phyloP scores from a whole-genome alignment of 1,140 invertebrate genomes.

The Cataglyphis hispanica region DNA sequence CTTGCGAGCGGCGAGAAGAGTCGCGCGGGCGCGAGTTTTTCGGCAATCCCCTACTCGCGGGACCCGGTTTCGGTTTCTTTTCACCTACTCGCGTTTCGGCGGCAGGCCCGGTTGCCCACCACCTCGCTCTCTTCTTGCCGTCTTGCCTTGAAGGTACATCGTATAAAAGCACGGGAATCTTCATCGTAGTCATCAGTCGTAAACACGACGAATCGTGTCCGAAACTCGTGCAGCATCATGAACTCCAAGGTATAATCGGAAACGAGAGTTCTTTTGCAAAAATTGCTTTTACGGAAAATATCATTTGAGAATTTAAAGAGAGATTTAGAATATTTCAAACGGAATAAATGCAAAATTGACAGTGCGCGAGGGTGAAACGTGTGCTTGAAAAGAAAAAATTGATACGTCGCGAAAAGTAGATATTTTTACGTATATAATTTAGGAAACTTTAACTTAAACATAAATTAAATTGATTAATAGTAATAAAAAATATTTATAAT shows the following conservation, averaged over 20 bases:
- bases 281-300: neutral
- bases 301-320: neutral
- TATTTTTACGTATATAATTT: neutral
- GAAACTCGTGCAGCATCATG: slow-evolving; percentile 78
- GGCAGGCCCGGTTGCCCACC: slow-evolving; percentile 69
- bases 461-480: neutral
- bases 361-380: neutral
- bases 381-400: neutral
- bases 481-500: neutral
- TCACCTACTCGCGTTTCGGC: slow-evolving; percentile 65
- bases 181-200: slow-evolving; percentile 79
- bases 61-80: slow-evolving; percentile 72
- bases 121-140: slow-evolving; percentile 58
- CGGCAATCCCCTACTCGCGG: slow-evolving; percentile 51
- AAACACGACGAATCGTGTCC: slow-evolving; percentile 71
- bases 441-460: neutral
- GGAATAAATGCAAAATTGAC: neutral
- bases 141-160: slow-evolving; percentile 77
- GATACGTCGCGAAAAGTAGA: neutral
- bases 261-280: neutral
- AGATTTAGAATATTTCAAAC: neutral
- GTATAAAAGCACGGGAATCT: slow-evolving; percentile 83
- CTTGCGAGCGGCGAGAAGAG: slow-evolving; percentile 51
- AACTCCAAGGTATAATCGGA: slow-evolving; percentile 80
- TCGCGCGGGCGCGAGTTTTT: slow-evolving; percentile 61